Conservation (phyloP, 2,113 vertebrate species). For the Nansenia antarctica region DNA sequence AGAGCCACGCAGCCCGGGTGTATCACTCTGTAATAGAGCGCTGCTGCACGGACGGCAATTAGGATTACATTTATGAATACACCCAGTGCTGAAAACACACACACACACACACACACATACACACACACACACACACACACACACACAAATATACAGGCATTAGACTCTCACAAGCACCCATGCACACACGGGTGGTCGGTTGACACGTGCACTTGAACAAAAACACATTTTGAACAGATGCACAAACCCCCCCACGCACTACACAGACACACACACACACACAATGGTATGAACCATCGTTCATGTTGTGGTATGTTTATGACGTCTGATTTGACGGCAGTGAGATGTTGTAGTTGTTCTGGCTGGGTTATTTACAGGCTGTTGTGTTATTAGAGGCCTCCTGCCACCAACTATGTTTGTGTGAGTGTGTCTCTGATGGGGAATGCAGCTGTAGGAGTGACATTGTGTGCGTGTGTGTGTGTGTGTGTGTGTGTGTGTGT, state of each 20-base stretch:
- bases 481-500: neutral
- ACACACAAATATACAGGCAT: neutral
- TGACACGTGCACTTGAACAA: neutral
- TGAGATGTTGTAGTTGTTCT: conserved; percentile 7
- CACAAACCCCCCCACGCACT: neutral
- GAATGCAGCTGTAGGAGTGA: neutral
- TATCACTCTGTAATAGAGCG: conserved; percentile 31
- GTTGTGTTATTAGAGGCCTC: neutral
- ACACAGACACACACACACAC: conserved; percentile 5
- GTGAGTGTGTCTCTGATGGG: neutral
- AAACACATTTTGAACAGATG: too few species aligned
- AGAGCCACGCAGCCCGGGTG: neutral
- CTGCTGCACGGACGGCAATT: conserved; percentile 33
- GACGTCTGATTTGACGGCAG: neutral
- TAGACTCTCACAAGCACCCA: neutral
- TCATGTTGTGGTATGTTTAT: neutral
- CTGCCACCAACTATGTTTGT: neutral
- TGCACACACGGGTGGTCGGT: neutral
- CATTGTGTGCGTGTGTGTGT: neutral
- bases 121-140: neutral
- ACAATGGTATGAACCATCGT: neutral
- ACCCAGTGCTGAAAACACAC: conserved; percentile 5
- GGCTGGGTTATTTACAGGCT: neutral
- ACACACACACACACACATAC: neutral
- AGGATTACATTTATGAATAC: conserved; percentile 35